Base-by-base conservation (phyloP, 1,140 invertebrate species). In the Eufriesea mexicana region DNA sequence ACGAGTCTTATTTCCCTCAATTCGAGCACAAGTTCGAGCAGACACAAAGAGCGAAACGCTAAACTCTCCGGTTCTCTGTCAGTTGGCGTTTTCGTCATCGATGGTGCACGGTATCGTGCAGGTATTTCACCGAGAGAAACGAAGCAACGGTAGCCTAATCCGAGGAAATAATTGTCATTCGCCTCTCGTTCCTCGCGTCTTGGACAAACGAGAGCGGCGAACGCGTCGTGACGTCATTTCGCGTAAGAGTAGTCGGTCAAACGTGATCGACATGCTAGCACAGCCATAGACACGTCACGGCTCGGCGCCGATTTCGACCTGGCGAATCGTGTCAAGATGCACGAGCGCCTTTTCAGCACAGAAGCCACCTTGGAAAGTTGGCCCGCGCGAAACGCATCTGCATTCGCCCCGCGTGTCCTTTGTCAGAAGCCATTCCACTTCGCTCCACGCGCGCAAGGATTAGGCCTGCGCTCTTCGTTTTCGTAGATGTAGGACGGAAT, bases 181-280 rank as follows among this genome's bases (percentile, higher is more conserved):
- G 2, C n/a, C 7, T 20, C 47, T 20, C 62, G 47, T 68, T 1
- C 9, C 10, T 45, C 16, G 16, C 23, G 5, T 10, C 0, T 47
- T 28, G n/a, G 9, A 72, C 35, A 28, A 74, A 42, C 57, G 35
- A 74, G 70, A 64, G n/a, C 16, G 57, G 47, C 28, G 47, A 66
- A 23, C 45, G 64, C 20, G 10, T 16, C 5, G 23, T 85, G 81
- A 84, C 84, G 84, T 85, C 81, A 45, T 68, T 73, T 79, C 62
- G 84, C 81, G 81, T 84, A 84, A 84, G 47, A 79, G 57, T 49
- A 83, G 54, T 79, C 54, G 74, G 64, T 67, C 62, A 55, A 49
- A 70, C 74, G 80, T 78, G 80, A 83, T 78, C 23, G 28, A 83
- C 47, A 61, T 75, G 51, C 72, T 25, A 9, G 35, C n/a, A 16